Percentiles rank a stretch among this genome's conserved stretches.
These are phyloP conservation scores for Sebastes ruberrimus DNA, from an alignment of 2,797 vertebrate genomes.

Conservation along the genomic window DNA sequence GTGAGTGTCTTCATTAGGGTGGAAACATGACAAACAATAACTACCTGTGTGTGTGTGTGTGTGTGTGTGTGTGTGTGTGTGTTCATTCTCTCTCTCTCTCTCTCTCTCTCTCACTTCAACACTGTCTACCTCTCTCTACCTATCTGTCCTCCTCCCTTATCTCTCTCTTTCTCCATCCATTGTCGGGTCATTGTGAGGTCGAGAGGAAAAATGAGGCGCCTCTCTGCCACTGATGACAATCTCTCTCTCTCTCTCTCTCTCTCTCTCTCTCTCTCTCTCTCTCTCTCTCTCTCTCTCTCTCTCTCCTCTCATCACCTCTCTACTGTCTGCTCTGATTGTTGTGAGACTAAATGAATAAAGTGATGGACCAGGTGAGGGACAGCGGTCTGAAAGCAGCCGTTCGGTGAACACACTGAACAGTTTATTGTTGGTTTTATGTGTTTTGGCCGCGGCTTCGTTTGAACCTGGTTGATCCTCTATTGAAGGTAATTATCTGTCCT, in stretches of 20 bases:
- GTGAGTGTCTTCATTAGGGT: constrained; percentile 36
- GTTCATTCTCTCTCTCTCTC: background rate
- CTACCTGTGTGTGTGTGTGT: constrained; percentile 10
- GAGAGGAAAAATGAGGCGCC: constrained; percentile 54
- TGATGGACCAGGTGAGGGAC: background rate
- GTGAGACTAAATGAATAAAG: background rate
- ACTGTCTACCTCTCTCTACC: background rate
- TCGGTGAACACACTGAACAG: background rate
- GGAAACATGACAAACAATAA: constrained; percentile 32
- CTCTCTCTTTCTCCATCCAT: constrained; percentile 24
- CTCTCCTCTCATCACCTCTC: background rate
- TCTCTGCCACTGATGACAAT: constrained; percentile 48
- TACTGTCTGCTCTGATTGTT: too few species aligned
- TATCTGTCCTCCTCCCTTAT: constrained; percentile 12
- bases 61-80: background rate
- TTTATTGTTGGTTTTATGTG: constrained; percentile 31
- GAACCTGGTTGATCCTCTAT: constrained; percentile 38
- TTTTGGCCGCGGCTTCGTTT: constrained; percentile 40
- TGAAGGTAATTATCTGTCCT: constrained; percentile 63
- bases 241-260: constrained; percentile 17
- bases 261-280: background rate
- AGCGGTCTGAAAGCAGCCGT: background rate
- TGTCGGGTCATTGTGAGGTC: constrained; percentile 54
- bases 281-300: background rate
- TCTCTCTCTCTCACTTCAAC: background rate